phyloP scores from a whole-genome alignment of 2,888 invertebrate species.

The Deroplatys truncata region DNA sequence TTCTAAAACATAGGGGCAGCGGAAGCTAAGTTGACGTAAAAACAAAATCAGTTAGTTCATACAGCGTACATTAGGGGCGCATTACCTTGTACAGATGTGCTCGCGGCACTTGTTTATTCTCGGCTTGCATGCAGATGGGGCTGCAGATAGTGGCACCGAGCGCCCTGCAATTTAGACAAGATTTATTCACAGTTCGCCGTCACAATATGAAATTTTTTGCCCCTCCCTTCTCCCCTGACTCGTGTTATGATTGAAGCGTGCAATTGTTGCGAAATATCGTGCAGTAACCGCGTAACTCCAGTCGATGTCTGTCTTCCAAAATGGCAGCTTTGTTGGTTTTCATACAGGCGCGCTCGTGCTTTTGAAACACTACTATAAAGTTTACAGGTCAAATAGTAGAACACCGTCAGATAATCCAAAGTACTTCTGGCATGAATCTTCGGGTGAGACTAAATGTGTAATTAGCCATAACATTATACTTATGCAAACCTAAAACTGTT shows the following conservation, averaged over 20 bases:
- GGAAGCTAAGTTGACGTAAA: not conserved
- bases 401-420: no score
- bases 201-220: constrained; percentile 11
- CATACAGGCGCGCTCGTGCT: not conserved
- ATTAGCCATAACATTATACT: no score
- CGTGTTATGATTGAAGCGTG: constrained; percentile 10
- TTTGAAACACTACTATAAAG: no score
- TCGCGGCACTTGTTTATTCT: not conserved
- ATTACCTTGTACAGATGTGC: not conserved
- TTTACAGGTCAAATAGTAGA: no score
- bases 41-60: not conserved
- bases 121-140: not conserved
- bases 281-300: not conserved
- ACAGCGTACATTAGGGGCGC: not conserved
- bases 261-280: not conserved
- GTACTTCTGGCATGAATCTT: no score
- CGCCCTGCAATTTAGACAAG: not conserved
- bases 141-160: not conserved
- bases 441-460: no score
- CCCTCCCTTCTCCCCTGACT: not conserved
- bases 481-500: no score
- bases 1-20: not conserved
- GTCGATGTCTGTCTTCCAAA: not conserved
- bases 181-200: constrained; percentile 8
- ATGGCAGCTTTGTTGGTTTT: not conserved